Percentiles rank a stretch among this genome's conserved stretches.
phyloP scores from a whole-genome alignment of 2,888 invertebrate genomes.

The Thumatha senex region DNA sequence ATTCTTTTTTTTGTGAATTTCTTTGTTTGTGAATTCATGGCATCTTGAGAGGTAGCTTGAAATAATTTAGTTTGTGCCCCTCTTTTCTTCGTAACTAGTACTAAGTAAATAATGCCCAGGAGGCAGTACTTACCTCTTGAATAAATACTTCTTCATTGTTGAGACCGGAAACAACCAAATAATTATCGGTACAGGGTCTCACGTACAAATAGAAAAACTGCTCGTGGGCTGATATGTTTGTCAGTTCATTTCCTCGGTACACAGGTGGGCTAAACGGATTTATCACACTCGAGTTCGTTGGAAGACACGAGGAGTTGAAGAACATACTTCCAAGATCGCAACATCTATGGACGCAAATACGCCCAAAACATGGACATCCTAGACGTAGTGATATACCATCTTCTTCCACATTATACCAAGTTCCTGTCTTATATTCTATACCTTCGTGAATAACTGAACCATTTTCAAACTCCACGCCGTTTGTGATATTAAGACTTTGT shows the following conservation, averaged over 20 bases:
- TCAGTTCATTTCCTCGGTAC: slow-evolving; percentile 49
- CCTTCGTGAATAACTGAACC: slow-evolving; percentile 58
- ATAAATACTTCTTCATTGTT: slow-evolving; percentile 54
- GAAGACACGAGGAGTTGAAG: slow-evolving; percentile 45
- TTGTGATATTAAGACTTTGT: slow-evolving; percentile 66
- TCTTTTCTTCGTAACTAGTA: no score
- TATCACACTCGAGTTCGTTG: slow-evolving; percentile 43
- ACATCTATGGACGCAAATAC: slow-evolving; percentile 68
- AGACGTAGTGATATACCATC: slow-evolving; percentile 39
- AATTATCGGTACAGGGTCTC: slow-evolving; percentile 53
- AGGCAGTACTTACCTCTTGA: slow-evolving; percentile 58
- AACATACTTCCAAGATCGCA: slow-evolving; percentile 51
- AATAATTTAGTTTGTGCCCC: no score
- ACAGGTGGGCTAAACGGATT: slow-evolving; percentile 65
- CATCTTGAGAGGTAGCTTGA: no score
- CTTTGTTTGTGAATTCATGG: no score
- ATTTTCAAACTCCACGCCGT: slow-evolving; percentile 49
- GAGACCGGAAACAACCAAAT: slow-evolving; percentile 51
- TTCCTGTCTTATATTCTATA: slow-evolving; percentile 51
- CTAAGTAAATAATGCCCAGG: background rate
- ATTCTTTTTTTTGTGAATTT: no score
- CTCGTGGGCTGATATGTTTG: slow-evolving; percentile 46
- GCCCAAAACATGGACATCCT: slow-evolving; percentile 69
- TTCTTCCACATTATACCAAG: slow-evolving; percentile 58
- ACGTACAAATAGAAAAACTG: slow-evolving; percentile 64